Conservation (phyloP, 2,888 invertebrate species). For the Phanerotoma sp. region DNA sequence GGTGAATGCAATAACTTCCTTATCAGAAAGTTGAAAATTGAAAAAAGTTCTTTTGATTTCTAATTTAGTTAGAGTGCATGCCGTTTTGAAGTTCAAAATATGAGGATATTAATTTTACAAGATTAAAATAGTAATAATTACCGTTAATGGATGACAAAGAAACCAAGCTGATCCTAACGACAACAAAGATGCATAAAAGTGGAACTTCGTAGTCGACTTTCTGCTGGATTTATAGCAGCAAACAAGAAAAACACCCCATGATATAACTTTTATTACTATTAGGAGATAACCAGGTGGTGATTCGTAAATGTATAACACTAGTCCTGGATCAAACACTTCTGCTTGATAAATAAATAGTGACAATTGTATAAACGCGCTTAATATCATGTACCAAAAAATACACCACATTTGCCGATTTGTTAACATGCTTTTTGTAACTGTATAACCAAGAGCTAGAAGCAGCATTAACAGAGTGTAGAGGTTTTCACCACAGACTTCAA, state of each 20-base stretch:
- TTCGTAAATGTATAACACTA: conserved; percentile 88
- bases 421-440: conserved; percentile 82
- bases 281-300: conserved; percentile 86
- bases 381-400: conserved; percentile 77
- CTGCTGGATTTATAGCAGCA: conserved; percentile 57
- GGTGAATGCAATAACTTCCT: no score
- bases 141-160: conserved; percentile 49
- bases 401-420: conserved; percentile 72
- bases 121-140: conserved; percentile 32
- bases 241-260: conserved; percentile 76
- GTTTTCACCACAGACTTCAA: conserved; percentile 73
- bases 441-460: conserved; percentile 86
- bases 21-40: no score
- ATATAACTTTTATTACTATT: conserved; percentile 71
- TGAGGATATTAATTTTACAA: no score
- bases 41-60: not conserved
- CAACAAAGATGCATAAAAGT: conserved; percentile 47
- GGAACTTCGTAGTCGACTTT: conserved; percentile 41
- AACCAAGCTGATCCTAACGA: conserved; percentile 51
- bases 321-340: conserved; percentile 86
- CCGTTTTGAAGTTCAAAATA: no score
- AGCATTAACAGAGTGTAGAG: conserved; percentile 77
- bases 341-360: conserved; percentile 80
- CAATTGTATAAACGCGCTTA: conserved; percentile 72
- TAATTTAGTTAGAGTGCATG: not conserved